Base-by-base conservation (phyloP, 2,797 vertebrate species). In the Crenuchus spilurus region DNA sequence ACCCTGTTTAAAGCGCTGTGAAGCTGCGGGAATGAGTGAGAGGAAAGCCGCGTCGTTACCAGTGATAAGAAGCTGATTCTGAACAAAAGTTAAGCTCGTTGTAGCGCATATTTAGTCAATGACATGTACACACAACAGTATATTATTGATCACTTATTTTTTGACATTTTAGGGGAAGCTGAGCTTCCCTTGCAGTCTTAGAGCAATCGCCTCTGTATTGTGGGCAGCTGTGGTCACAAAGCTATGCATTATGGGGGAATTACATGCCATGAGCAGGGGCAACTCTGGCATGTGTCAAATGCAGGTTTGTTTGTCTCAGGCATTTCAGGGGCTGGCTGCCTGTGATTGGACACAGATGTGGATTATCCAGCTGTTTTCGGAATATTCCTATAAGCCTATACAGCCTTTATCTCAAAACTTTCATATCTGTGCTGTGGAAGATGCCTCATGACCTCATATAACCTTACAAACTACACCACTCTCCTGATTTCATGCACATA, bases 171-270 rank as follows among this genome's bases (percentile, higher is more conserved):
- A n/a, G n/a, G n/a, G n/a, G n/a, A n/a, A n/a, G n/a, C n/a, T n/a
- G n/a, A n/a, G n/a, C n/a, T n/a, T n/a, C n/a, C n/a, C n/a, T 55
- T 61, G 2, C 37, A 46, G 18, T 18, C 7, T 51, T 39, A 58
- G 24, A 0, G 3, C 55, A 8, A 0, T 5, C 24, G 24, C 28
- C 10, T 37, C 26, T 33, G 42, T 26, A 20, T 48, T 72, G 18
- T 84, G 90, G 44, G 61, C 77, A 85, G 55, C 41, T 69, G 51
- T 67, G 71, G 64, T 55, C 1, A 39, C 28, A 37, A 78, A 84
- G 83, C 82, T 78, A 84, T 84, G 86, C 83, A 88, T 91, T 91
- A 88, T 85, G 82, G 83, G 85, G 84, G 85, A 83, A 37, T 44
- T 82, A 51, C 46, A 44, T 46, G 46, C 63, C 39, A 11, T 20